phyloP scores from a whole-genome alignment of 1,140 invertebrate genomes.

The Spodoptera litura region DNA sequence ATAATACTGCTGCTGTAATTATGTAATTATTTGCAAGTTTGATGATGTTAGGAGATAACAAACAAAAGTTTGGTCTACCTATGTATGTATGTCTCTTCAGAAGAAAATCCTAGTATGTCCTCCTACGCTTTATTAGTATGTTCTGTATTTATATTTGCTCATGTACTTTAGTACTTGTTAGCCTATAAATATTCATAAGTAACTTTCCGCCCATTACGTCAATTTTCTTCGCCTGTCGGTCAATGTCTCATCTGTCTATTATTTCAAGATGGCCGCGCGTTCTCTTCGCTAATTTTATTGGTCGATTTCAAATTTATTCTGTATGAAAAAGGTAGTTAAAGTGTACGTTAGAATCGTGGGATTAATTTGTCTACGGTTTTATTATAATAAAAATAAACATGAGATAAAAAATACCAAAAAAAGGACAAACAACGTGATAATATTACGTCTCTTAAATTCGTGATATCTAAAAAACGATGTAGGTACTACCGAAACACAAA shows the following conservation, averaged over 20 bases:
- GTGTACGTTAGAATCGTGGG: neutral
- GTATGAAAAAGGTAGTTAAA: too few relatives aligned
- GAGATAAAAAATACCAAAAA: neutral
- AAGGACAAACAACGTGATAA: slow-evolving; percentile 20
- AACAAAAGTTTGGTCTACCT: too few relatives aligned
- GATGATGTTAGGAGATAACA: too few relatives aligned
- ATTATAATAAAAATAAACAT: neutral
- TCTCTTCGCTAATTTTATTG: slow-evolving; percentile 1
- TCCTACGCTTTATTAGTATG: too few relatives aligned
- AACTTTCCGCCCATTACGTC: slow-evolving; percentile 19
- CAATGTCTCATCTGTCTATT: slow-evolving; percentile 3
- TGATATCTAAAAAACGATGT: slow-evolving; percentile 1
- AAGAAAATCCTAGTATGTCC: too few relatives aligned
- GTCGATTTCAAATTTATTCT: neutral
- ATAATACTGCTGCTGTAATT: neutral
- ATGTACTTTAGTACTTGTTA: too few relatives aligned
- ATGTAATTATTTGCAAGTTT: too few relatives aligned
- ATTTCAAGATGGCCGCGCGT: slow-evolving; percentile 13
- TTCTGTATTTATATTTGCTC: too few relatives aligned
- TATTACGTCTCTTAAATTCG: slow-evolving; percentile 33
- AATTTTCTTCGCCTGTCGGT: slow-evolving; percentile 25
- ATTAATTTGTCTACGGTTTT: neutral
- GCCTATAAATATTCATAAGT: slow-evolving; percentile 2
- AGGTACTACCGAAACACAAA: slow-evolving; percentile 41
- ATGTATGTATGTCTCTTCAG: too few relatives aligned